Evolutionary conservation across 2,888 invertebrate species (phyloP), one percentile per base, ranked within the genome.

Genomic region (Epinotia nisella): DNA sequence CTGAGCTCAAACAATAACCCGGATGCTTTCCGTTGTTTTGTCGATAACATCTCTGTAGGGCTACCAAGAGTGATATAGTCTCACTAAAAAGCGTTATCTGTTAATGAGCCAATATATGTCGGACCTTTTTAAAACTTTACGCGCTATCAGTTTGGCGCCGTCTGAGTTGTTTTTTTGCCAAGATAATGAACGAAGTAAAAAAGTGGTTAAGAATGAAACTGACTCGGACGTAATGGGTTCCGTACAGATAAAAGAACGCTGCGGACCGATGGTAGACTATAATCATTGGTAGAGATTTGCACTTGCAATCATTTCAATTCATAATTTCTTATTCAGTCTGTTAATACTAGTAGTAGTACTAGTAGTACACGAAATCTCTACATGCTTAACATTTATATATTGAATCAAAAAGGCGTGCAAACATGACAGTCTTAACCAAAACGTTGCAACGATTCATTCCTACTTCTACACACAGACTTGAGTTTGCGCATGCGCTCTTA

Each of bases 141-240:
- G 76, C 78, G 77, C 80, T 86, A 86, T 84, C 83, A 80, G 77
- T 65, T 76, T 87, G 89, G 88, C 90, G 89, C 90, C 89, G 84
- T 78, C 82, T 78, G 75, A 53, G 66, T 76, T 58, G 80, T 82
- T 86, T 88, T 49, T 88, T 87, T 84, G 76, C 76, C 60, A 66
- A 74, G 78, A 76, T 79, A 75, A 76, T 75, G 75, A 65, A 69
- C 71, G 41, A 70, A 74, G 66, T 74, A 60, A 70, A 70, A 70
- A 73, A 65, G 35, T 35, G 49, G 45, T 21, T 45, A 61, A 15
- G 4, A 61, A 21, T 21, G 9, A 15, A 61, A 45, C 41, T 45
- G 45, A 45, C 45, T 61, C 45, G 24, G 24, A 21, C 24, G 21
- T 49, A n/a, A n/a, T 24, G n/a, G 61, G 61, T 61, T 24, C 19